Base-by-base conservation (phyloP, 2,888 invertebrate species). In the Colostygia pectinataria region DNA sequence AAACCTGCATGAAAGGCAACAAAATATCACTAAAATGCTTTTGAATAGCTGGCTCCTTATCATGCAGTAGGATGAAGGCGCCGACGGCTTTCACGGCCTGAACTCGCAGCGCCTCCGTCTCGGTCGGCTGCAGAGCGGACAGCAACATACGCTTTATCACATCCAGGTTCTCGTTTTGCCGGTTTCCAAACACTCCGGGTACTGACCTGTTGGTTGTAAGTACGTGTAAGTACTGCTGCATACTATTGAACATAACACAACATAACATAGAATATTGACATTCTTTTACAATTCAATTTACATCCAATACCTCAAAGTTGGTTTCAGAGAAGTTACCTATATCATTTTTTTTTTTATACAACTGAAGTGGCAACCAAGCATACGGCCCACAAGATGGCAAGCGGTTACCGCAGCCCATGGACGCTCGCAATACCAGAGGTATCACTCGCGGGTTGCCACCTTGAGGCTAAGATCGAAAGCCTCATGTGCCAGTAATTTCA, bases 141-240 rank as follows among this genome's bases (percentile, higher is more conserved):
- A 95, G 92, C 65, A 99, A 83, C 98, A 99, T 98, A 81, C 97
- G 96, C 77, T 98, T 98, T 67, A 99, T 99, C 24, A 98, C 92
- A 67, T 96, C 95, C 59, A 99, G 82, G 82, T 98, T 98, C 74
- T 97, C 95, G 56, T 93, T 92, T 79, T 99, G 98, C 74, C 97
- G 96, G 79, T 97, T 97, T 27, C 99, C 99, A 91, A 99, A 99
- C 42, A 99, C 96, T 25, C 98, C 97, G 14, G 99, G 99, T 24
- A 99, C 98, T 65, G 97, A 94, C 59, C 96, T 96, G 80, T 49
- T 56, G 78, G 56, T 25, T 2, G 8, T 32, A 37, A 32, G 14
- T 9, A 13, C 5, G 25, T 2, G 8, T 32, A 37, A 32, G 14
- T 9, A 13, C 5, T 13, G 32, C 23, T 34, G 33, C 9, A 14